phyloP scores from a whole-genome alignment of 1,140 invertebrate genomes.

The Drosophila pseudoananassae region DNA sequence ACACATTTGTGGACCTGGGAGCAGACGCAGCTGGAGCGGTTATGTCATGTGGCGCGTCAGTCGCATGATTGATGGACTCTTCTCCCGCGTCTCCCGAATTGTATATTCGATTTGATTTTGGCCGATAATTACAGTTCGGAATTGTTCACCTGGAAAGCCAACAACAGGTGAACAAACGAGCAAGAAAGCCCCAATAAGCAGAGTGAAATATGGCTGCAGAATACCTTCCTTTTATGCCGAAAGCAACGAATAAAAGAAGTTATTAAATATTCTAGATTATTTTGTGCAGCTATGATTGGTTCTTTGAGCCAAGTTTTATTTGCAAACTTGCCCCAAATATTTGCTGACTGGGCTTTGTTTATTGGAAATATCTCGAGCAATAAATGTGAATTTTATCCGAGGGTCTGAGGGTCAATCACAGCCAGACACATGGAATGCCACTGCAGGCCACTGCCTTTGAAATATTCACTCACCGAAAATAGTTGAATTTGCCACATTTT shows the following conservation, averaged over 20 bases:
- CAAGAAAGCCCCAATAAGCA: neutral
- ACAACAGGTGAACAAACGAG: conserved; percentile 48
- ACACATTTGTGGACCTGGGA: conserved; percentile 18
- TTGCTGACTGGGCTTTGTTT: conserved; percentile 14
- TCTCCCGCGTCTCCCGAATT: conserved; percentile 19
- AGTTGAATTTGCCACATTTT: conserved; percentile 13
- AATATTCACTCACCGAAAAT: neutral
- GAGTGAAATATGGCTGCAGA: conserved; percentile 43
- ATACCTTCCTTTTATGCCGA: conserved; percentile 13
- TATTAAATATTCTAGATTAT: conserved; percentile 15
- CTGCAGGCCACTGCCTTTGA: neutral
- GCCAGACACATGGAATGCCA: neutral
- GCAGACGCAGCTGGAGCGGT: conserved; percentile 67
- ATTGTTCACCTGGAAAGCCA: conserved; percentile 33
- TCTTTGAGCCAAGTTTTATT: conserved; percentile 1
- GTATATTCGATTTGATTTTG: conserved; percentile 28
- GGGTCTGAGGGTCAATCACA: conserved; percentile 10
- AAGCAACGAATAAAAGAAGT: conserved; percentile 14
- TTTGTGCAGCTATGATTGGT: conserved; percentile 5
- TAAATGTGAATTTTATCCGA: neutral
- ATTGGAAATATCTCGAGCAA: conserved; percentile 1
- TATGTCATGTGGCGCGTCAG: conserved; percentile 68
- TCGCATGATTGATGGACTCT: conserved; percentile 57
- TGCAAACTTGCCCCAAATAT: conserved; percentile 9
- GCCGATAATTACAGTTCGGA: conserved; percentile 32